These are phyloP conservation scores for Blastobasis adustella DNA, from an alignment of 2,888 invertebrate species.

Conservation along the genomic window DNA sequence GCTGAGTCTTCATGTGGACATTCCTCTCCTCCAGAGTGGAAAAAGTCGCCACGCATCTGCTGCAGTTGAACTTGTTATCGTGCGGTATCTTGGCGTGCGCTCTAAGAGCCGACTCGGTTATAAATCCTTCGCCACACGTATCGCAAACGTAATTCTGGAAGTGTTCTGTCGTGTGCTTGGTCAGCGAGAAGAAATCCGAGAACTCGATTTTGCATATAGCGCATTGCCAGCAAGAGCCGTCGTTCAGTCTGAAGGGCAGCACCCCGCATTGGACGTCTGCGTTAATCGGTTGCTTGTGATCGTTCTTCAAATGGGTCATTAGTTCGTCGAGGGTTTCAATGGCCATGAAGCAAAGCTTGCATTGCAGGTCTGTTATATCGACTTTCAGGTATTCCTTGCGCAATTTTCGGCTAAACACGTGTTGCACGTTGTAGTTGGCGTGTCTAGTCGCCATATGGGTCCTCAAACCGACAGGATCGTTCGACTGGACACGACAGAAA, in stretches of 20 bases:
- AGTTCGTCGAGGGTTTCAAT: slow-evolving; percentile 56
- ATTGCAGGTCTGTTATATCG: slow-evolving; percentile 62
- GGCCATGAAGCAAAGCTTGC: slow-evolving; percentile 55
- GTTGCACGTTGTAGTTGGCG: slow-evolving; percentile 54
- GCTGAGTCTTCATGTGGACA: slow-evolving; percentile 56
- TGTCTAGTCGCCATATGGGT: slow-evolving; percentile 60
- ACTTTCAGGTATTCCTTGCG: slow-evolving; percentile 61
- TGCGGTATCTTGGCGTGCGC: slow-evolving; percentile 60
- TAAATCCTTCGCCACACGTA: slow-evolving; percentile 64
- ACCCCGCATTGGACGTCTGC: slow-evolving; percentile 62
- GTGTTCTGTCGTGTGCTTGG: slow-evolving; percentile 60
- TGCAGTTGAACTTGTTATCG: slow-evolving; percentile 59
- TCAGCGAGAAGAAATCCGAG: slow-evolving; percentile 52
- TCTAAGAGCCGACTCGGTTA: slow-evolving; percentile 54
- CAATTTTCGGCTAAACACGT: slow-evolving; percentile 57
- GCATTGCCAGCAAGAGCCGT: slow-evolving; percentile 59
- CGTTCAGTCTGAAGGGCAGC: slow-evolving; percentile 57
- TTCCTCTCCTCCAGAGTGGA: slow-evolving; percentile 55
- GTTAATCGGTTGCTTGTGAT: slow-evolving; percentile 61
- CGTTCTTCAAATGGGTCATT: slow-evolving; percentile 53
- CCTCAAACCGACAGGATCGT: slow-evolving; percentile 58
- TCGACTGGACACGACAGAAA: slow-evolving; percentile 59
- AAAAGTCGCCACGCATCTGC: slow-evolving; percentile 60
- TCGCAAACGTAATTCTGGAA: slow-evolving; percentile 65
- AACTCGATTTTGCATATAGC: slow-evolving; percentile 60